Percentiles rank a stretch among this genome's conserved stretches.
These are phyloP conservation scores for Eumeta japonica DNA, from an alignment of 1,140 invertebrate species.

Conservation along the genomic window DNA sequence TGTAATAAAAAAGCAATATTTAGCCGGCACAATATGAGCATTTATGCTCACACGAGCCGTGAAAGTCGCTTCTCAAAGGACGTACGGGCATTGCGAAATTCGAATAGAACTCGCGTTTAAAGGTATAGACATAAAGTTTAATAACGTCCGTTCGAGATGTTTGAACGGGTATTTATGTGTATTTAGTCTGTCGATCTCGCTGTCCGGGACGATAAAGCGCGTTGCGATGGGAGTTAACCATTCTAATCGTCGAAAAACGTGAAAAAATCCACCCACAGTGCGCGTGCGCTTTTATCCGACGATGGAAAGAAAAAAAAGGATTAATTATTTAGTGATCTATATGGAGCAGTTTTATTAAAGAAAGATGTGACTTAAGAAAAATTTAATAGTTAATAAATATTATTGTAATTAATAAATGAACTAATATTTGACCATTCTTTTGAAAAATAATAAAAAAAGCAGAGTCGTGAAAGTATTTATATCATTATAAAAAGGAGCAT, in stretches of 20 bases:
- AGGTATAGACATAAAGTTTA: neutral
- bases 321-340: constrained; percentile 5
- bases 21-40: neutral
- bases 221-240: constrained; percentile 33
- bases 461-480: too few relatives aligned
- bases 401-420: too few relatives aligned
- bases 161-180: constrained; percentile 1
- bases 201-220: constrained; percentile 30
- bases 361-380: too few relatives aligned
- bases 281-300: constrained; percentile 33
- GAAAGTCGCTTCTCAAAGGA: neutral
- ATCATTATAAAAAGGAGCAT: too few relatives aligned
- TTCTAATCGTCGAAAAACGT: constrained; percentile 48
- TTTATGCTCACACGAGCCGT: neutral
- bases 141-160: neutral
- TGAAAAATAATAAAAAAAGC: too few relatives aligned
- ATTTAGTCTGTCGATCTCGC: neutral
- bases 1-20: constrained; percentile 1
- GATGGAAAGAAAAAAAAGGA: constrained; percentile 23
- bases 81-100: neutral
- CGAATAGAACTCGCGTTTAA: neutral
- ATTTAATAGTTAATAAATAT: too few relatives aligned
- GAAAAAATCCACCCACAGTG: constrained; percentile 48
- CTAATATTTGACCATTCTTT: too few relatives aligned
- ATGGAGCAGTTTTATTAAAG: constrained; percentile 10